These are phyloP conservation scores for Amazona guildingii DNA, from an alignment of 2,113 vertebrate species.

Conservation along the genomic window DNA sequence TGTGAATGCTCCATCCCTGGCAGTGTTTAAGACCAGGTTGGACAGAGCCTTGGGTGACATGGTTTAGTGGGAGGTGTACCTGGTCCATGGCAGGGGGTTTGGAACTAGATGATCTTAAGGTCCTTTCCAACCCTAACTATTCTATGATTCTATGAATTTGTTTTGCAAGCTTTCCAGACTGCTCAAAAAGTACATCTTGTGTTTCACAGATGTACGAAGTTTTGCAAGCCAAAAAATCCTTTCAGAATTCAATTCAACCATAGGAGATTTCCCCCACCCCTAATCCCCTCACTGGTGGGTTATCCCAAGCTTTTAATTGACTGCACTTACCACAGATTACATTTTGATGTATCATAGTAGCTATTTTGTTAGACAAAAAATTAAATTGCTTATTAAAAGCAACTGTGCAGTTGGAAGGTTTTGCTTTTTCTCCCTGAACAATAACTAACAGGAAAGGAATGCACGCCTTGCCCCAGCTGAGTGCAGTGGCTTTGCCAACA, in stretches of 20 bases:
- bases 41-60: too few species aligned
- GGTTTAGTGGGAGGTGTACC: too few species aligned
- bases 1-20: too few species aligned
- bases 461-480: neutral
- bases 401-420: neutral
- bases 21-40: too few species aligned
- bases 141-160: neutral
- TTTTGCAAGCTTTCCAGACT: neutral
- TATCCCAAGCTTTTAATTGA: neutral
- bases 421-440: constrained; percentile 9
- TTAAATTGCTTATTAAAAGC: neutral
- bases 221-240: neutral
- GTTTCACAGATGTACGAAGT: neutral
- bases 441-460: neutral
- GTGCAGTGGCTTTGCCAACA: neutral
- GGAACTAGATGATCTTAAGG: too few species aligned
- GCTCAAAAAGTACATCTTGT: neutral
- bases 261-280: fast-evolving
- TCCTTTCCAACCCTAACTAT: too few species aligned
- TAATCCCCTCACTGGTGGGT: neutral
- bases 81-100: too few species aligned
- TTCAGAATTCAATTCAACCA: neutral
- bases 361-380: neutral
- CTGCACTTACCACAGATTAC: neutral
- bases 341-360: neutral